phyloP scores from a whole-genome alignment of 2,888 invertebrate species.

The Diplazon laetatorius region DNA sequence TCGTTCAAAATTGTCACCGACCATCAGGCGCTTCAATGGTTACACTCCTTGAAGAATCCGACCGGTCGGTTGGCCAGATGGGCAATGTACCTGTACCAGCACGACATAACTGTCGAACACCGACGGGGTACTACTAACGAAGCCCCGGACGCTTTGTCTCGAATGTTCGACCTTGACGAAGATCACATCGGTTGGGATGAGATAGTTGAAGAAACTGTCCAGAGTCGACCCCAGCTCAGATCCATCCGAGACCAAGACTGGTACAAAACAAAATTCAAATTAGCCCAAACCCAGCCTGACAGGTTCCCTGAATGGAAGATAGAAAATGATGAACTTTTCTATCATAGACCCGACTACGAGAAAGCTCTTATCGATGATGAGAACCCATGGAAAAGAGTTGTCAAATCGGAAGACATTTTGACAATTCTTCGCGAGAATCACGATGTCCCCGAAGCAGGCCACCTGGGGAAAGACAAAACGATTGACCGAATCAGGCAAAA shows the following conservation, averaged over 20 bases:
- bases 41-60: no score
- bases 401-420: constrained; percentile 34
- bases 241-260: constrained; percentile 7
- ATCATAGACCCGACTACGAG: constrained; percentile 39
- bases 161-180: constrained; percentile 39
- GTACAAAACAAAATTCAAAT: constrained; percentile 14
- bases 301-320: constrained; percentile 53
- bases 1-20: no score
- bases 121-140: no score
- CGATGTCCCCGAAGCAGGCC: constrained; percentile 41
- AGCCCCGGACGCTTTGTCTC: no score
- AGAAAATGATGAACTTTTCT: constrained; percentile 23
- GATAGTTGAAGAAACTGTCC: constrained; percentile 24
- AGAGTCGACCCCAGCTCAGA: not conserved
- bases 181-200: no score
- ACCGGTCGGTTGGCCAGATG: no score
- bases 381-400: constrained; percentile 25
- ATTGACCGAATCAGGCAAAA: constrained; percentile 52
- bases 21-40: no score
- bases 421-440: constrained; percentile 51
- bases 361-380: constrained; percentile 33
- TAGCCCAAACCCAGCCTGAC: constrained; percentile 8
- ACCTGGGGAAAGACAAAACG: constrained; percentile 56
- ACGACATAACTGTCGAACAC: no score
- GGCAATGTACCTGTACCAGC: no score